A percentile compares a stretch with the other conserved stretches of the same genome.
These are phyloP conservation scores for Caenorhabditis panamensis DNA, from an alignment of 2,888 invertebrate species.

Conservation along the genomic window DNA sequence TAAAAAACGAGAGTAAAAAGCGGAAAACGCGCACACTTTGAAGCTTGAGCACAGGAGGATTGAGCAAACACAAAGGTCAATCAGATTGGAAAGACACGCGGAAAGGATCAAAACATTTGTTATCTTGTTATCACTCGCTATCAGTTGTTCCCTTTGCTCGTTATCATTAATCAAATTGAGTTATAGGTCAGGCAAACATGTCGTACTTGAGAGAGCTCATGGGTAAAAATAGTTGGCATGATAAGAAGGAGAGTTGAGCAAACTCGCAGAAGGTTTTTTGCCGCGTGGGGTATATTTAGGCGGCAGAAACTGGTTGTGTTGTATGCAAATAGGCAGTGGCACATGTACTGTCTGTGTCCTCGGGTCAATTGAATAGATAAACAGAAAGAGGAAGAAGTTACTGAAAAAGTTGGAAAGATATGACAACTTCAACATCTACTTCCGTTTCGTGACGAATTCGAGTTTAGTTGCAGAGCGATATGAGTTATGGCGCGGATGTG, in stretches of 20 bases:
- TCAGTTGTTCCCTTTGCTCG: not conserved
- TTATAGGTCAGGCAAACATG: not conserved
- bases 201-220: not conserved
- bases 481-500: slow-evolving; percentile 27
- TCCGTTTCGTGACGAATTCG: slow-evolving; percentile 14
- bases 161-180: not conserved
- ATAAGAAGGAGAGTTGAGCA: slow-evolving; percentile 39
- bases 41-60: slow-evolving; percentile 19
- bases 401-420: not conserved
- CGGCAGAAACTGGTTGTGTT: slow-evolving; percentile 29
- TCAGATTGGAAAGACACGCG: not conserved
- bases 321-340: slow-evolving; percentile 32
- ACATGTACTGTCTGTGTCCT: slow-evolving; percentile 1
- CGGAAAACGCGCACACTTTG: not conserved
- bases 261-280: slow-evolving; percentile 14
- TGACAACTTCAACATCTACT: not conserved
- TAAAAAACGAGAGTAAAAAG: slow-evolving; percentile 6
- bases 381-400: not conserved
- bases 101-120: slow-evolving; percentile 5
- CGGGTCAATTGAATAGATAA: slow-evolving; percentile 10
- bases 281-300: slow-evolving; percentile 19
- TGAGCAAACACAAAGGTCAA: slow-evolving; percentile 43
- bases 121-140: slow-evolving; percentile 23
- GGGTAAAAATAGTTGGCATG: slow-evolving; percentile 43
- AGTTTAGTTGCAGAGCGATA: not conserved